Evolutionary conservation across 2,888 invertebrate species (phyloP).

Genomic region (Pantelozetes paolii): DNA sequence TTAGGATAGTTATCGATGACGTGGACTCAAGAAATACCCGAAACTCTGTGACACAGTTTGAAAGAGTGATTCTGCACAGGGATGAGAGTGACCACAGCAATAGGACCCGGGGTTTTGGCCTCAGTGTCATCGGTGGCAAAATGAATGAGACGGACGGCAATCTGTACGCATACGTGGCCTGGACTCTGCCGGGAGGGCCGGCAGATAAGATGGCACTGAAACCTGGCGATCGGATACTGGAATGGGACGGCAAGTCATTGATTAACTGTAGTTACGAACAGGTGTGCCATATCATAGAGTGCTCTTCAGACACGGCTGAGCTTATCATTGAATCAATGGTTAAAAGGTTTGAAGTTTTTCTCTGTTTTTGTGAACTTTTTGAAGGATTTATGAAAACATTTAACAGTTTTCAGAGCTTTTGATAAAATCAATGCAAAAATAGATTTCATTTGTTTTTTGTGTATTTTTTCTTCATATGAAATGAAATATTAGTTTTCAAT

Average conservation of each 20-base stretch:
- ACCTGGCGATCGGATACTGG: constrained; percentile 62
- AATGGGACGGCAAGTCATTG: constrained; percentile 84
- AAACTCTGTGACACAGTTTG: constrained; percentile 38
- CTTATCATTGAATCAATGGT: constrained; percentile 71
- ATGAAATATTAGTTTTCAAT: too few species aligned
- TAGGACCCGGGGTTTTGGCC: constrained; percentile 74
- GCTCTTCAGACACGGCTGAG: constrained; percentile 78
- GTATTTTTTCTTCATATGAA: too few species aligned
- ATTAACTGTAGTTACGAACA: constrained; percentile 90
- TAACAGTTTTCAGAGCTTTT: too few species aligned
- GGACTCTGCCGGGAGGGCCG: constrained; percentile 85
- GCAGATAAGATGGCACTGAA: constrained; percentile 64
- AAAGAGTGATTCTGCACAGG: constrained; percentile 45
- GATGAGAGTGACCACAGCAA: constrained; percentile 42
- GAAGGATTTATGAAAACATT: too few species aligned
- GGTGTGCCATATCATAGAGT: constrained; percentile 81
- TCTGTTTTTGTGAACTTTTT: too few species aligned
- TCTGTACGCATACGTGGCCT: constrained; percentile 82
- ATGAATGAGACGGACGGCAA: constrained; percentile 71
- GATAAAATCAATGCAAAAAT: too few species aligned
- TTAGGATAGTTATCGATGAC: constrained; percentile 87
- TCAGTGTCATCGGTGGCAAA: constrained; percentile 91
- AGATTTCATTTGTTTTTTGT: too few species aligned
- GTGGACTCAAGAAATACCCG: constrained; percentile 66
- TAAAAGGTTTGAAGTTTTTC: constrained; percentile 27